Conservation (phyloP, 2,888 invertebrate species). For the Pilophorus perplexus region DNA sequence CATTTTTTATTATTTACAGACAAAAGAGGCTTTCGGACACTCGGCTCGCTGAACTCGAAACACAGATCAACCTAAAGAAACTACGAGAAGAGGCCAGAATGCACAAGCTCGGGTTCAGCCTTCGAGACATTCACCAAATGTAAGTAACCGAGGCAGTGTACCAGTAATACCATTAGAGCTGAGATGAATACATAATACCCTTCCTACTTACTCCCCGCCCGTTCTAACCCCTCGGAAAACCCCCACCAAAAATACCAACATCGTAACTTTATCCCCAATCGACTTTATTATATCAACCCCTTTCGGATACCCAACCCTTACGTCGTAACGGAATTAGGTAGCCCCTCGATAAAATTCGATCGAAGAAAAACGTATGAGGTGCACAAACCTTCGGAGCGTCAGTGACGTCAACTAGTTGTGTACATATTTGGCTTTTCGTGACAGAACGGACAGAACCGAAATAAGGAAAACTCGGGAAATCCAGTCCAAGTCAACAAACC, state of each 20-base stretch:
- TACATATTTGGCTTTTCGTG: too few species aligned
- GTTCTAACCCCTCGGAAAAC: neutral
- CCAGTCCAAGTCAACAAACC: too few species aligned
- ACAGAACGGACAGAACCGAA: too few species aligned
- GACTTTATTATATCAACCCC: constrained; percentile 2
- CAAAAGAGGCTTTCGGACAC: constrained; percentile 36
- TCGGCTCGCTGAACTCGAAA: constrained; percentile 36
- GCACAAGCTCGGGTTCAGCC: constrained; percentile 30
- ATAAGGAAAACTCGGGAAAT: too few species aligned
- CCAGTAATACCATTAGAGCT: constrained; percentile 29
- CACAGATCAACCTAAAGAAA: constrained; percentile 31
- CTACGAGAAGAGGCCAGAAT: constrained; percentile 27
- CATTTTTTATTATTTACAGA: constrained; percentile 9
- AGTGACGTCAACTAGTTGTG: too few species aligned
- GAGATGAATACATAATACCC: constrained; percentile 35
- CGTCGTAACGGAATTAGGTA: neutral
- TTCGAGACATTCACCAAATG: constrained; percentile 23
- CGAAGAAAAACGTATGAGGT: too few species aligned
- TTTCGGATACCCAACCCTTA: neutral
- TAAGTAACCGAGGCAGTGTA: constrained; percentile 5
- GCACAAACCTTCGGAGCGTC: too few species aligned
- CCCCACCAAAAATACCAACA: neutral
- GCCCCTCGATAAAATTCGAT: too few species aligned
- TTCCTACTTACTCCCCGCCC: too few species aligned
- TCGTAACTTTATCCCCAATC: constrained; percentile 21